Base-by-base conservation (phyloP, 2,888 invertebrate species). In the Hyposoter dolosus region DNA sequence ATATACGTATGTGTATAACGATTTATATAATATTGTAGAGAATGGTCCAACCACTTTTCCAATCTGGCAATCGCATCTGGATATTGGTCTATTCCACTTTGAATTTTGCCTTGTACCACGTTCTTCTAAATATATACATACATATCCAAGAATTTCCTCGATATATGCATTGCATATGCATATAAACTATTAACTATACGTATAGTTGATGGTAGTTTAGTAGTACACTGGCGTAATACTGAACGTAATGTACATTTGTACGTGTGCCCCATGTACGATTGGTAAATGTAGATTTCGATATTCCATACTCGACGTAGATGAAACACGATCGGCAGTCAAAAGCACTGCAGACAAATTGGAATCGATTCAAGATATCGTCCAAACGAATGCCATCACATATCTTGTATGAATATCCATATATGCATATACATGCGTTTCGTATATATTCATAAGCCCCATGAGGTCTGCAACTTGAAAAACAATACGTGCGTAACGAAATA, bases 261-360 rank as follows among this genome's bases (percentile, higher is more conserved):
- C 69, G 63, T 43, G 78, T 60, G 56, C 32, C 17, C 19, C 19
- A 43, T 43, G 19, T 68, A 77, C 65, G 35, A 53, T 76, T 19
- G 15, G 66, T 69, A 69, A 78, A 78, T 69, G 53, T 77, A 63
- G 63, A 77, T 77, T 68, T 69, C 45, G 72, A 56, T 66, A 68
- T 78, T 72, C 28, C 78, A 5, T 15, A 56, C 56, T 68, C 78
- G 78, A 53, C 28, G 28, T 63, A 28, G 75, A 82, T 79, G 71
- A 76, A 53, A 65, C 80, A 76, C 76, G 84, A 84, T 85, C 89
- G 69, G 83, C 85, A 83, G 86, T 86, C 83, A 65, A 63, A 69
- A 88, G 50, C 50, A 53, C 56, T 71, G 76, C 53, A 87, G 82
- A 84, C 86, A 88, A 88, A 87, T 87, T 87, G 87, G 81, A 76